Evolutionary conservation across 1,140 invertebrate species (phyloP), one percentile per base, ranked within the genome.

Genomic region (Diploscapter pachys): DNA sequence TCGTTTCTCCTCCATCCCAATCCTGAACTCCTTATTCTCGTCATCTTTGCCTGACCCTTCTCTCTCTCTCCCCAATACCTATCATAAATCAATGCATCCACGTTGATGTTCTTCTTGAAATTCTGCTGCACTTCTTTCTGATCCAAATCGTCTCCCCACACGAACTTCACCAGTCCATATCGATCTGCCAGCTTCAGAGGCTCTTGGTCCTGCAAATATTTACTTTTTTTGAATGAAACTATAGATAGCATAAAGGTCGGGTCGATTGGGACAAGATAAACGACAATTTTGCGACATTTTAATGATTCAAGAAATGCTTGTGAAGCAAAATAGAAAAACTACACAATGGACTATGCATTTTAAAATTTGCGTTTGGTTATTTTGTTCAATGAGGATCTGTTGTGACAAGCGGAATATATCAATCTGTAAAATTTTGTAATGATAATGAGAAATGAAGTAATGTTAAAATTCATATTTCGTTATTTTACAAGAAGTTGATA

Each of bases 71-170:
- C 2, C 31, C 77, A 3, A 5, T 31, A 78, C 77, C 77, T 77
- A 52, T 85, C 83, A 65, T 85, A 85, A 61, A 85, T 85, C 8
- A 85, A 52, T 62, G 82, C 83, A 77, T 85, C 83, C 48, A 85
- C 84, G 0, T 68, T 70, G n/a, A 85, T 62, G 49, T 76, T 75
- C 5, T 83, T 80, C 63, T 83, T 82, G 67, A 85, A 85, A 71
- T 83, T 82, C 56, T 85, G 71, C 48, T 85, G 77, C 55, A 74
- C 54, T 51, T 77, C 61, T 57, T 82, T 83, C 13, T 81, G 72
- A 66, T 80, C 75, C 52, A 85, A 64, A 55, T 85, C 83, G 64
- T 85, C 84, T 13, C 83, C 83, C 83, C 83, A 85, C 48, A 86
- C 80, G 49, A 85, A 85, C 5, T 75, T 76, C 9, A 85, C 80